Evolutionary conservation across 2,113 vertebrate genomes (phyloP), one percentile per base, ranked within the genome.

Genomic region (Corythaeola cristata): DNA sequence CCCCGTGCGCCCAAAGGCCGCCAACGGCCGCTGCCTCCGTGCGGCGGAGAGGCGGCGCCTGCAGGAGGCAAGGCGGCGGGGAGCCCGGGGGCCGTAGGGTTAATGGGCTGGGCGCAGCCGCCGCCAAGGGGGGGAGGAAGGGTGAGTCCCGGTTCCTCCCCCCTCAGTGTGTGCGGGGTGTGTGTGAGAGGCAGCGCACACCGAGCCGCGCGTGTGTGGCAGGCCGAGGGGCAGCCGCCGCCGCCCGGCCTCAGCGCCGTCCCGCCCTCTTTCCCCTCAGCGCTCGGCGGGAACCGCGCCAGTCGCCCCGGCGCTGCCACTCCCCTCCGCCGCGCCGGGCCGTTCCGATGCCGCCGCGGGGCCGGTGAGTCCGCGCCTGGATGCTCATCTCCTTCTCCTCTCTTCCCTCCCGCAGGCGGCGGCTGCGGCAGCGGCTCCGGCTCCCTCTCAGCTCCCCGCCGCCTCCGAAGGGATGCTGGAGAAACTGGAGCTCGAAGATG

Each of bases 391-490:
- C 77, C 89, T 93, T 97, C 84, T 97, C 80, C 93, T 88, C 87
- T 96, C 92, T 93, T 94, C 50, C 88, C 75, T 89, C 89, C 86
- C 95, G 96, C 93, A 96, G 96, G 94, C 82, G 85, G 94, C 90
- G 44, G 60, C 87, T 58, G 94, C 94, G 79, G 96, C 94, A 90
- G 93, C 78, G 92, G 87, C 91, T 92, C 74, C 95, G 85, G 92
- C 95, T 78, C 89, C 76, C 60, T 96, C 96, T 74, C 96, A 98
- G 98, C 98, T 98, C 96, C 98, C 93, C 95, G 97, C 98, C 97
- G 98, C 98, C 96, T 98, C 98, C 93, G 98, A 99, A 99, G 98
- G 98, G 97, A 99, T 99, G 98, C 98, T 99, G 98, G 98, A 98
- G 98, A 99, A 98, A 98, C 98, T 98, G 97, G 98, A 98, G 97